phyloP scores from a whole-genome alignment of 1,140 invertebrate species.

The Brachionus sp. region DNA sequence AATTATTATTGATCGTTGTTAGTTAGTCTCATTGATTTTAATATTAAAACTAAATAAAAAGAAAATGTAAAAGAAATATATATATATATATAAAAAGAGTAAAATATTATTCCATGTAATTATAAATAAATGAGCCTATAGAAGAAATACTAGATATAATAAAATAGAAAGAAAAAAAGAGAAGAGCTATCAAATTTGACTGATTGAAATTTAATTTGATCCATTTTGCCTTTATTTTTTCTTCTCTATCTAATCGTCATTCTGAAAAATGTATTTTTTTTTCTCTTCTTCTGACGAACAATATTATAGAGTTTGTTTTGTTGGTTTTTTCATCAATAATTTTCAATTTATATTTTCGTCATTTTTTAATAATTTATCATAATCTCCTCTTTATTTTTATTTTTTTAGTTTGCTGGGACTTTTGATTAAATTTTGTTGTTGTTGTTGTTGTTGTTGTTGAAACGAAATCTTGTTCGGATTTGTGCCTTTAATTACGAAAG shows the following conservation, averaged over 20 bases:
- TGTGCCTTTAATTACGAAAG: background rate
- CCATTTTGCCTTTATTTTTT: background rate
- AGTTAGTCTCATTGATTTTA: no score
- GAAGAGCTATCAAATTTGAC: background rate
- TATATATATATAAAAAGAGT: background rate
- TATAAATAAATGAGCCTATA: background rate
- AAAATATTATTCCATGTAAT: background rate
- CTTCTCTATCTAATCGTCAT: background rate
- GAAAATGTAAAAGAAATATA: background rate
- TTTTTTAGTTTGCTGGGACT: background rate
- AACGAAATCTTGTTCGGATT: background rate
- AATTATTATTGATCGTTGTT: background rate
- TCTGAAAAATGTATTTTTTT: background rate
- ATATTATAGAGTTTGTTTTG: background rate
- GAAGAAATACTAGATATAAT: background rate
- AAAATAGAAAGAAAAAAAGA: background rate
- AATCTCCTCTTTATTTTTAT: background rate
- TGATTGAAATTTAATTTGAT: conserved; percentile 5
- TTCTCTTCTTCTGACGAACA: background rate
- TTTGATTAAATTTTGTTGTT: conserved; percentile 2
- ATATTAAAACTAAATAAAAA: no score
- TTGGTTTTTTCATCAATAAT: background rate
- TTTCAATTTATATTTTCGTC: background rate
- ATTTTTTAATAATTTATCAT: background rate
- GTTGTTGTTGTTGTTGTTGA: background rate